Base-by-base conservation (phyloP, 2,797 vertebrate genomes). In the Tachyglossus aculeatus region DNA sequence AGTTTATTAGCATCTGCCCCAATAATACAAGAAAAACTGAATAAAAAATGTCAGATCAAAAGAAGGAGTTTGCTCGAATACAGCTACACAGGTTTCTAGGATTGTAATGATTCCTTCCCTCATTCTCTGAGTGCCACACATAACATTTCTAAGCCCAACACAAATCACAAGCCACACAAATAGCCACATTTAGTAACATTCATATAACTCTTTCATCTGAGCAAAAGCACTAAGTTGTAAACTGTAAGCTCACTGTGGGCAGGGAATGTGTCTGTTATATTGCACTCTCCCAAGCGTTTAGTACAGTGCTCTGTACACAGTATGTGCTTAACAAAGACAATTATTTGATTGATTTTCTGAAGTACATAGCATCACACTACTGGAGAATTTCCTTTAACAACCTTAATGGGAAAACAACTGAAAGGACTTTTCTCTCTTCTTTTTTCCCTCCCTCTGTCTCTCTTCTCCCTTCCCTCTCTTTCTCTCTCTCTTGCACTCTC, bases 381-480 rank as follows among this genome's bases (percentile, higher is more conserved):
- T 88, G 91, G 90, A 91, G 86, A 89, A 74, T 90, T 91, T 90
- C 88, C 93, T 89, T 91, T 92, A 90, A 88, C 89, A 88, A 88
- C 93, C 91, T 94, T 95, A 94, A 94, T 86, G 85, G 65, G 79
- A 82, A 94, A 94, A 94, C 92, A 94, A 91, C 93, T 94, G 90
- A 93, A 92, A 93, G 91, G 93, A 95, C 94, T 95, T 94, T 92
- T 91, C 92, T 93, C 92, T 93, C 86, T 80, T 74, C 79, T 67
- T 85, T 74, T 69, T 82, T 77, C 76, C 81, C 69, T 77, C 75
- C 64, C 75, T 82, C 80, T 54, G 82, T 91, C 94, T 83, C 87
- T 89, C 85, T 79, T 72, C 84, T 63, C 88, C 78, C 56, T 80
- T 82, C 76, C 65, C 71, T 71, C 72, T 32, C 44, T 47, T 71